A percentile compares a stretch with the other conserved stretches of the same genome.
Evolutionary conservation across 2,113 vertebrate species (phyloP).

Genomic region (Sturnira hondurensis): DNA sequence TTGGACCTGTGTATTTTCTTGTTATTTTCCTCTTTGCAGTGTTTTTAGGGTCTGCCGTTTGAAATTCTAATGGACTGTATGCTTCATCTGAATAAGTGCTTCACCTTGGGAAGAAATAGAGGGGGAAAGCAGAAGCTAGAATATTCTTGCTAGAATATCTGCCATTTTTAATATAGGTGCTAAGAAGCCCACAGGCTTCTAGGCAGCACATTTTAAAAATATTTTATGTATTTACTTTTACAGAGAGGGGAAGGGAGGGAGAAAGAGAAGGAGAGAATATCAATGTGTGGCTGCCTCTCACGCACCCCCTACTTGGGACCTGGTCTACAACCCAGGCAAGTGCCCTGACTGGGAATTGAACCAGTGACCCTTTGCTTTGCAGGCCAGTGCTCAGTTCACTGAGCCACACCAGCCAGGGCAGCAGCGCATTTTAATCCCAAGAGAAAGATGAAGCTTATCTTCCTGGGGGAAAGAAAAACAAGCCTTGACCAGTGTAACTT

Average conservation of each 20-base stretch:
- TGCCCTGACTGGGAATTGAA: no score
- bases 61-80: neutral
- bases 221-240: no score
- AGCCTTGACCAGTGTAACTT: no score
- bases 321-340: no score
- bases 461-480: neutral
- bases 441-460: neutral
- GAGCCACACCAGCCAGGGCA: no score
- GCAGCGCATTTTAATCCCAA: conserved; percentile 9
- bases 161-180: neutral
- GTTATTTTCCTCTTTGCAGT: neutral
- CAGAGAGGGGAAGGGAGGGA: no score
- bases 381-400: no score
- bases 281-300: no score
- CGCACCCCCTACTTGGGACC: no score
- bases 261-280: no score
- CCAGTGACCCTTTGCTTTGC: no score
- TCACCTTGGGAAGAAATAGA: conserved; percentile 10
- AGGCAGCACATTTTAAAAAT: neutral
- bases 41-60: neutral
- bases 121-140: neutral
- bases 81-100: neutral
- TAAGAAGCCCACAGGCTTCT: neutral
- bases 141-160: neutral
- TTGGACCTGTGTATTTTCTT: neutral